Conservation (phyloP, 2,888 invertebrate genomes). For the Drosophila robusta region DNA sequence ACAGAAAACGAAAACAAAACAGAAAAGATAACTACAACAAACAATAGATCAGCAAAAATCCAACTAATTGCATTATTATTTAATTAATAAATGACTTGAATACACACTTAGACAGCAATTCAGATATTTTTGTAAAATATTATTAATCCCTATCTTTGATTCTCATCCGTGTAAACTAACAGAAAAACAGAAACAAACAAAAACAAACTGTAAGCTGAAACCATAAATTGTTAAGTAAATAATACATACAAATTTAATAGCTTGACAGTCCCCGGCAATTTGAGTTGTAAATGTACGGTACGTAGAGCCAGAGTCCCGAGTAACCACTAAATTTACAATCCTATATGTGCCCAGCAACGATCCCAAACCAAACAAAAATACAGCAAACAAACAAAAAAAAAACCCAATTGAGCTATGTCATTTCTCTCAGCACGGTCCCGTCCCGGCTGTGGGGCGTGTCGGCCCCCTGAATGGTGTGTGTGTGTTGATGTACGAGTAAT, state of each 20-base stretch:
- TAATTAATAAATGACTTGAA: conserved; percentile 56
- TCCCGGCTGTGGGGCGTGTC: conserved; percentile 28
- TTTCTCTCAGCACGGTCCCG: conserved; percentile 44
- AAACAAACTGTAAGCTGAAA: conserved; percentile 42
- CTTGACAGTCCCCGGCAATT: conserved; percentile 39
- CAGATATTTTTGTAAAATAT: conserved; percentile 54
- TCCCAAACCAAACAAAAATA: conserved; percentile 11
- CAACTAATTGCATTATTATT: conserved; percentile 55
- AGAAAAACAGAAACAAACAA: conserved; percentile 32
- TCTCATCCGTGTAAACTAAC: conserved; percentile 52
- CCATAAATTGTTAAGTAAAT: conserved; percentile 47
- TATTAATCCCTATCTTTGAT: conserved; percentile 58
- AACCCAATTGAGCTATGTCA: conserved; percentile 28
- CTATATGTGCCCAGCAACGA: conserved; percentile 26
- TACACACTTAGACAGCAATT: conserved; percentile 33
- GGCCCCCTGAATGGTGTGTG: conserved; percentile 4
- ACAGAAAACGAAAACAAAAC: conserved; percentile 17
- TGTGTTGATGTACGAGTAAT: conserved; percentile 37
- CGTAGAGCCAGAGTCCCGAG: conserved; percentile 49
- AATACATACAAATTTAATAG: conserved; percentile 39
- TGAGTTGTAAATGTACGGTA: conserved; percentile 55
- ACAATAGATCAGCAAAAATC: conserved; percentile 31
- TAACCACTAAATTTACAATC: conserved; percentile 37
- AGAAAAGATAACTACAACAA: conserved; percentile 19
- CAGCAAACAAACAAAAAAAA: neutral